Base-by-base conservation (phyloP, 2,888 invertebrate species). In the Drosophila sordidapex region DNA sequence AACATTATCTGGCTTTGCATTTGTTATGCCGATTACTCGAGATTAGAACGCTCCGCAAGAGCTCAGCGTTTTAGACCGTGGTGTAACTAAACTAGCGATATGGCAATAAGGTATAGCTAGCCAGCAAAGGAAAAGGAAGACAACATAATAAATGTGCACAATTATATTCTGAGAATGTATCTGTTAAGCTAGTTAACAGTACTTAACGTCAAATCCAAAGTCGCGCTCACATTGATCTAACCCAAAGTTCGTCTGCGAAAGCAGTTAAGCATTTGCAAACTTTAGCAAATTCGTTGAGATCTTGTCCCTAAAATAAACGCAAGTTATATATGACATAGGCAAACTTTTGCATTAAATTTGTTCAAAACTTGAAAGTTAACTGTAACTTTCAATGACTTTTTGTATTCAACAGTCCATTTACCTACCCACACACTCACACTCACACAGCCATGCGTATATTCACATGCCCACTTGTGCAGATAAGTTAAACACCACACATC, bases 371-470 rank as follows among this genome's bases (percentile, higher is more conserved):
- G 43, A 48, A 68, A 74, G 75, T 71, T 74, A 86, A 80, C 71
- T 79, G 68, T 49, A 80, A 87, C 80, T 83, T 82, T 80, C 67
- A 77, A 83, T 83, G 87, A 80, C 84, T 86, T 83, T 83, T 70
- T 71, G 70, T 68, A 86, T 83, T 79, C 69, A 65, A 74, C 73
- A 81, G 86, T 74, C 65, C 82, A 82, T 84, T 84, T 67, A 82
- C 71, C 63, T 48, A 78, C 70, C 63, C 67, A 71, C 29, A 43
- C 13, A 43, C 31, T 21, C 49, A 69, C 35, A n/a, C 36, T 11
- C 51, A 40, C 46, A 46, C n/a, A 70, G 54, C 51, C 68, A 70
- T 49, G 46, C 49, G 52, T 2, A 27, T 11, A 36, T 27, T 48
- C 33, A 43, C 52, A 67, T 49, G 27, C 27, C 21, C 40, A 40